A percentile compares a stretch with the other conserved stretches of the same genome.
Conservation (phyloP, 2,113 vertebrate species). For the Blennius ocellaris region DNA sequence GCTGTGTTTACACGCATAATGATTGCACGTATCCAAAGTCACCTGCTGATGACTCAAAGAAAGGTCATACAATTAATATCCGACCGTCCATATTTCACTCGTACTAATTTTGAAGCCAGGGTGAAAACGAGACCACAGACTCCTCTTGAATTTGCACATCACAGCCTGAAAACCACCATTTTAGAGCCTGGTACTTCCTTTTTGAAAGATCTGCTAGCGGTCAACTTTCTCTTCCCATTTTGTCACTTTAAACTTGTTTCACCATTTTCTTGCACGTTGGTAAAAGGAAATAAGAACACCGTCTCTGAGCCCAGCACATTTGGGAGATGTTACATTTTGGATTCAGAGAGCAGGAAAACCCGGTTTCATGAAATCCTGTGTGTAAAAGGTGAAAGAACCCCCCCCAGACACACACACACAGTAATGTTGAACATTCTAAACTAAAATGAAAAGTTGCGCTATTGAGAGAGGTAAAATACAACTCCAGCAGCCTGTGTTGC, state of each 20-base stretch:
- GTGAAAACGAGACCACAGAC: not conserved
- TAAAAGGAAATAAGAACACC: conserved; percentile 1
- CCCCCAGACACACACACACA: too few species aligned
- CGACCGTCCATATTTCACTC: not conserved
- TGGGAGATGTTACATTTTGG: too few species aligned
- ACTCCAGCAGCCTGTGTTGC: not conserved
- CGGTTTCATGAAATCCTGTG: too few species aligned
- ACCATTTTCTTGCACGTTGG: conserved; percentile 34
- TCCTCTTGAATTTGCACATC: not conserved
- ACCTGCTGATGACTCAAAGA: not conserved
- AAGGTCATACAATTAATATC: not conserved
- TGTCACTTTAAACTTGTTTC: not conserved
- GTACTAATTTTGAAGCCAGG: not conserved
- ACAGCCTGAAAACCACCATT: not conserved
- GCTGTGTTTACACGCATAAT: not conserved
- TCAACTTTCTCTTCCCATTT: conserved; percentile 37
- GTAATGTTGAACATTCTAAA: too few species aligned
- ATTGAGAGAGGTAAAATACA: not conserved
- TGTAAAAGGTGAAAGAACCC: too few species aligned
- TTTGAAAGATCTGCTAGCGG: not conserved
- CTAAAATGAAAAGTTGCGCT: too few species aligned
- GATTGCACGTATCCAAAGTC: not conserved
- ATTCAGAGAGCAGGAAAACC: too few species aligned
- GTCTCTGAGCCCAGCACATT: not conserved
- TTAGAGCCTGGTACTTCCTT: conserved; percentile 14